phyloP scores from a whole-genome alignment of 2,888 invertebrate genomes.

The Agrenia bidenticulata region DNA sequence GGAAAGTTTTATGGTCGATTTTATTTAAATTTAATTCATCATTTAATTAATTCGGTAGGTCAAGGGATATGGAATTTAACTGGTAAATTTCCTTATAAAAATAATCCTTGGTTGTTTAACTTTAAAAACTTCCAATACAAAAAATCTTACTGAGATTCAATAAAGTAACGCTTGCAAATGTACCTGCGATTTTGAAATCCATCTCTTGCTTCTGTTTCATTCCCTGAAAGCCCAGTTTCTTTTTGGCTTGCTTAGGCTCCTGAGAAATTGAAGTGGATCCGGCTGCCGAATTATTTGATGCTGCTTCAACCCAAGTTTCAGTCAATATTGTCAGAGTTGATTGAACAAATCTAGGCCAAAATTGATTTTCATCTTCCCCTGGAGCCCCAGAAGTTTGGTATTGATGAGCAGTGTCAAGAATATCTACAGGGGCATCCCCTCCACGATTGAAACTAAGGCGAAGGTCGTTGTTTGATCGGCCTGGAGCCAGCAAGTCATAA shows the following conservation, averaged over 20 bases:
- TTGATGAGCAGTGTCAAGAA: not conserved
- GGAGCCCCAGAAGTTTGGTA: not conserved
- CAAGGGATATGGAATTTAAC: too few species aligned
- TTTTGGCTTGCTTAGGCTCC: slow-evolving; percentile 21
- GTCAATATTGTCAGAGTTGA: slow-evolving; percentile 74
- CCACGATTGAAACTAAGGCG: not conserved
- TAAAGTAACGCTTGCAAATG: too few species aligned
- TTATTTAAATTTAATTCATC: too few species aligned
- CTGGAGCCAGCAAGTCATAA: not conserved
- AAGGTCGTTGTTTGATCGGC: not conserved
- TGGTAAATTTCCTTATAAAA: too few species aligned
- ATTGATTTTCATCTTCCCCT: slow-evolving; percentile 1
- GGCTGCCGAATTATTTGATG: slow-evolving; percentile 60
- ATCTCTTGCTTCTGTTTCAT: not conserved
- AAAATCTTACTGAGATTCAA: too few species aligned
- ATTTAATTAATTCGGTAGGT: too few species aligned
- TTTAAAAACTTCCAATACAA: too few species aligned
- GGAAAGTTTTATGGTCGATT: too few species aligned
- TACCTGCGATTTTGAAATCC: not conserved
- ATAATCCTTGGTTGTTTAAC: too few species aligned
- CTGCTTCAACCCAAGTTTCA: slow-evolving; percentile 79
- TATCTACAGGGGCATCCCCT: not conserved
- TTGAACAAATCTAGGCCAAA: slow-evolving; percentile 65
- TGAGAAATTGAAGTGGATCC: slow-evolving; percentile 37
- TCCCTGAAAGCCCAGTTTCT: not conserved